Evolutionary conservation across 2,888 invertebrate genomes (phyloP), one percentile per base, ranked within the genome.

Genomic region (Therioaphis trifolii): DNA sequence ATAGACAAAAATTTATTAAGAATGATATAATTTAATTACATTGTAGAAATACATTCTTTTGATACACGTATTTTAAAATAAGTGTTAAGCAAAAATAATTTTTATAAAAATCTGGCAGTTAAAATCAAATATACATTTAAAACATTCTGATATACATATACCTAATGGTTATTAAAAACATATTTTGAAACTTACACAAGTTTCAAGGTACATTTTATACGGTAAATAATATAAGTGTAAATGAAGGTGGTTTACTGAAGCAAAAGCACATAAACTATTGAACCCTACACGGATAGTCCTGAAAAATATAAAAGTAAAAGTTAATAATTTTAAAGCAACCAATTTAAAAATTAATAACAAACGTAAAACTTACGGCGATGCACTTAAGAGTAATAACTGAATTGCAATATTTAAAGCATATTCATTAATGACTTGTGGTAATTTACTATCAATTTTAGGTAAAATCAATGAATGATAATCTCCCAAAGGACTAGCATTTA

Each of bases 241-340:
- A 88, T 97, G 97, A 27, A 95, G 91, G 89, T 97, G 97, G 89
- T 97, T 97, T 0, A 97, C 96, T 0, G 96, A 96, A 11, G 97
- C 96, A 87, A 93, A 91, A 0, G 93, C 97, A 88, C 96, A 94
- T 9, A 96, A 90, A 87, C 96, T 94, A 89, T 97, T 97, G 88
- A 94, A 97, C 7, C 93, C 93, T 85, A 95, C 90, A 85, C 94
- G 91, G 76, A 94, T 90, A 85, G 91, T 89, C 66, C 93, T 92
- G 88, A 68, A 89, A 89, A 86, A 11, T 21, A 21, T 71, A 24
- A 74, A 14, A 15, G 4, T 52, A 46, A 4, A 46, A 40, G 18
- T 35, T 0, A 5, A 40, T 55, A 61, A 40, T 27, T 71, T 43
- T 29, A 15, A 55, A 43, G 46, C 35, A 35, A 3, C 21, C 4